Conservation (phyloP, 92 coral and sea anemone genomes). For the Phymanthus crucifer region DNA sequence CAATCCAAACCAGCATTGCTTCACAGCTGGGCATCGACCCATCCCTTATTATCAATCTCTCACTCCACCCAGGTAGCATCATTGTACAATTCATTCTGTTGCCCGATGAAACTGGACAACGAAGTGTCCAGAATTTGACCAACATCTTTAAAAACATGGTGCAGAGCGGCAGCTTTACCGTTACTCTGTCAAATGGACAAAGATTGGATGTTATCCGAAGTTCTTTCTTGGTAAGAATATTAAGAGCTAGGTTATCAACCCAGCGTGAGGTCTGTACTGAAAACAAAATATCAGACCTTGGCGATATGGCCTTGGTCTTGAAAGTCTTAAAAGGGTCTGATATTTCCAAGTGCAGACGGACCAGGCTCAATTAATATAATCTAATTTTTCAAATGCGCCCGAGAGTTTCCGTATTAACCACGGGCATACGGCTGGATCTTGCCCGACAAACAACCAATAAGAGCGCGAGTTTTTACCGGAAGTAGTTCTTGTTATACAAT, state of each 20-base stretch:
- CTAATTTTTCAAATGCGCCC: background rate
- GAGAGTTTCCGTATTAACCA: too few species aligned
- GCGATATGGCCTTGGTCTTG: too few species aligned
- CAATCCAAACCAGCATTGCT: conserved; percentile 26
- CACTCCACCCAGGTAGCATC: conserved; percentile 67
- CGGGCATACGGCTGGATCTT: too few species aligned
- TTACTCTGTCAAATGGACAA: conserved; percentile 51
- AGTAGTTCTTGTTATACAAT: background rate
- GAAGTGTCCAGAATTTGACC: conserved; percentile 34
- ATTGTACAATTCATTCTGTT: conserved; percentile 65
- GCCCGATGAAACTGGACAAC: conserved; percentile 49
- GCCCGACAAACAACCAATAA: too few species aligned
- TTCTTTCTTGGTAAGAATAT: conserved; percentile 34
- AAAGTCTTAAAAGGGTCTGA: too few species aligned
- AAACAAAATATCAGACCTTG: too few species aligned
- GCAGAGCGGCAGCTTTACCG: conserved; percentile 35
- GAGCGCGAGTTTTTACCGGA: too few species aligned
- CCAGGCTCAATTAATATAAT: too few species aligned
- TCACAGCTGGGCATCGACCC: conserved; percentile 39
- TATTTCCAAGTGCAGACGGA: background rate
- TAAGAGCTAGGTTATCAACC: background rate
- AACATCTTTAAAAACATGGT: conserved; percentile 42
- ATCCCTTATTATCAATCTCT: conserved; percentile 51
- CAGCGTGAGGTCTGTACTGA: background rate
- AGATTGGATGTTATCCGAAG: conserved; percentile 38